Evolutionary conservation across 2,888 invertebrate genomes (phyloP), one percentile per base, ranked within the genome.

Genomic region (Tanypteryx hageni): DNA sequence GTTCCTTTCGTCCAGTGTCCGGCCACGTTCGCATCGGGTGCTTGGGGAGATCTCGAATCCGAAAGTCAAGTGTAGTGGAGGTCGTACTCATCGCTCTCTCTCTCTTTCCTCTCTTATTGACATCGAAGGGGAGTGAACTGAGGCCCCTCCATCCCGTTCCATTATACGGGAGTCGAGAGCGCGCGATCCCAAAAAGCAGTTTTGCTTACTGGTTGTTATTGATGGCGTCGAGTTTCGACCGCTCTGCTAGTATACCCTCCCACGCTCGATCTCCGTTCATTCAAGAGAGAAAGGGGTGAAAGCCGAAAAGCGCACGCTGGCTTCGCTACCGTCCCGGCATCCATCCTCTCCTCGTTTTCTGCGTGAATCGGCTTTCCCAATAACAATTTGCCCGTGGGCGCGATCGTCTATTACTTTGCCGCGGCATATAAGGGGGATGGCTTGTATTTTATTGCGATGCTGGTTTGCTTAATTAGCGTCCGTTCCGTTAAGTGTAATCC

Each of bases 251-350:
- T 10, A 18, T 68, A 8, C 22, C 11, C 76, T 76, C 76, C 76
- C 76, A 76, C 76, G 76, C 76, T 27, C 27, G 11, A 11, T 76
- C 27, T 7, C 22, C 76, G 76, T 76, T 27, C 76, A 76, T 76
- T 76, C 76, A 76, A 76, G 22, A 76, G 22, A 76, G 44, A 76
- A 76, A 22, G 76, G 22, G 27, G 76, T 76, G 76, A 76, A 76
- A 76, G 27, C 76, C 76, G 76, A 76, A 76, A 27, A 22, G 76
- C 27, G 16, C 68, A 5, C n/a, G 68, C 68, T 27, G 76, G 13
- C 22, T 76, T 13, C 27, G 27, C 76, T 27, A 76, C 76, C 27
- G 27, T 27, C 13, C 27, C 44, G 44, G 44, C 44, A 44, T 44
- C 44, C 44, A 44, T 44, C 44, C 3, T 44, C 44, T 44, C 44